phyloP scores from a whole-genome alignment of 2,888 invertebrate species.

The Cactoblastis cactorum region DNA sequence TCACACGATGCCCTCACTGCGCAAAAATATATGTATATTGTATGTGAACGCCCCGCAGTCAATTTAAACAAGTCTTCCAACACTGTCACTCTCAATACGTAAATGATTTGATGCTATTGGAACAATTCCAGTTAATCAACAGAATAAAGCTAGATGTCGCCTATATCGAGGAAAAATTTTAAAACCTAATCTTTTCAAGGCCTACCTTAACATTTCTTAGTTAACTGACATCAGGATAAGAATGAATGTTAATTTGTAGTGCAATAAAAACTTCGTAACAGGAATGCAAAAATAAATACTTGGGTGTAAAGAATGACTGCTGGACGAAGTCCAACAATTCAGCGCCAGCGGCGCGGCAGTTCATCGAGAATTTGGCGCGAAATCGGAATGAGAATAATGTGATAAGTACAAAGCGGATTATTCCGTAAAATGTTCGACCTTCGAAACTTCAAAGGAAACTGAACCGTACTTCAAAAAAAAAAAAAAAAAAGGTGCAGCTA shows the following conservation, averaged over 20 bases:
- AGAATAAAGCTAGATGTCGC: constrained; percentile 15
- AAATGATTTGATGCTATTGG: constrained; percentile 8
- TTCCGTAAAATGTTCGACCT: constrained; percentile 1
- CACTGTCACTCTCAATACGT: constrained; percentile 18
- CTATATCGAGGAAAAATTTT: no score
- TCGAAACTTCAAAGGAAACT: not conserved
- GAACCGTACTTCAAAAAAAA: not conserved
- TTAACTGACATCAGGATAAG: constrained; percentile 16
- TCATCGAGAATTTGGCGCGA: constrained; percentile 47
- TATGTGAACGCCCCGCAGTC: constrained; percentile 27
- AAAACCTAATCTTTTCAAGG: no score
- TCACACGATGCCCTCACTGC: constrained; percentile 57
- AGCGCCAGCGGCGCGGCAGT: constrained; percentile 30
- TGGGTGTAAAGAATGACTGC: constrained; percentile 44
- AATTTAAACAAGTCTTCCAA: constrained; percentile 20
- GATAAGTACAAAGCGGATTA: constrained; percentile 28
- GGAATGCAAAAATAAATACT: constrained; percentile 43
- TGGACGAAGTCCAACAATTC: constrained; percentile 35
- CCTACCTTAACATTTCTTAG: constrained; percentile 21
- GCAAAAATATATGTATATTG: constrained; percentile 49
- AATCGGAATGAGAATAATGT: constrained; percentile 51
- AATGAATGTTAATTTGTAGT: no score
- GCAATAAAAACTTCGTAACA: no score
- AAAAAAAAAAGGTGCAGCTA: not conserved
- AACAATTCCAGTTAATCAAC: constrained; percentile 11